These are phyloP conservation scores for Leistus spinibarbis DNA, from an alignment of 2,888 invertebrate species.

Conservation along the genomic window DNA sequence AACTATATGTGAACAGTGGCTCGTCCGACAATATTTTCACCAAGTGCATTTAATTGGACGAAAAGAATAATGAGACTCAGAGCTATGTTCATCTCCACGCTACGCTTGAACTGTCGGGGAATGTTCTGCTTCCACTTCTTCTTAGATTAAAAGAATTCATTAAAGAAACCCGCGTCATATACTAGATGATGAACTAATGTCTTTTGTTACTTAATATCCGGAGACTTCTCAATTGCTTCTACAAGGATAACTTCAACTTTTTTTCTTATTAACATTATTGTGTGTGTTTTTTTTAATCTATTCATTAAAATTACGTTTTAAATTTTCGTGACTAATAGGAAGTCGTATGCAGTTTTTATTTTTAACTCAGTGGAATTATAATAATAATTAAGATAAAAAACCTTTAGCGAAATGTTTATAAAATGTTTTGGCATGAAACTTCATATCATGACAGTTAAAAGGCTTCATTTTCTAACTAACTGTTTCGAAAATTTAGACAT, in stretches of 20 bases:
- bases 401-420: not conserved
- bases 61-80: not conserved
- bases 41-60: not conserved
- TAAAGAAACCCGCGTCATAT: conserved; percentile 1
- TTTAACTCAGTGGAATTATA: not conserved
- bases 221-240: not conserved
- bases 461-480: not conserved
- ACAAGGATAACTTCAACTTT: not conserved
- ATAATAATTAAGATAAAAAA: not conserved
- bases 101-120: not conserved
- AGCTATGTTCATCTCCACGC: not conserved
- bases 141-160: conserved; percentile 5
- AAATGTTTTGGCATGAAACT: not conserved
- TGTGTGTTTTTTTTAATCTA: not conserved
- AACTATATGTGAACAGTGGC: not conserved
- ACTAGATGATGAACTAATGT: conserved; percentile 1
- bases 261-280: not conserved
- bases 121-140: not conserved
- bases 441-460: not conserved
- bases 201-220: conserved; percentile 13
- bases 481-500: not conserved
- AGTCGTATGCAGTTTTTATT: too few species aligned
- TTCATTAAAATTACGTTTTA: too few species aligned
- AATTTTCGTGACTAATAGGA: too few species aligned
- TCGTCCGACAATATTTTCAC: not conserved